Evolutionary conservation across 64 coral and sea anemone species (phyloP).

Genomic region (Astreopora myriophthalma): DNA sequence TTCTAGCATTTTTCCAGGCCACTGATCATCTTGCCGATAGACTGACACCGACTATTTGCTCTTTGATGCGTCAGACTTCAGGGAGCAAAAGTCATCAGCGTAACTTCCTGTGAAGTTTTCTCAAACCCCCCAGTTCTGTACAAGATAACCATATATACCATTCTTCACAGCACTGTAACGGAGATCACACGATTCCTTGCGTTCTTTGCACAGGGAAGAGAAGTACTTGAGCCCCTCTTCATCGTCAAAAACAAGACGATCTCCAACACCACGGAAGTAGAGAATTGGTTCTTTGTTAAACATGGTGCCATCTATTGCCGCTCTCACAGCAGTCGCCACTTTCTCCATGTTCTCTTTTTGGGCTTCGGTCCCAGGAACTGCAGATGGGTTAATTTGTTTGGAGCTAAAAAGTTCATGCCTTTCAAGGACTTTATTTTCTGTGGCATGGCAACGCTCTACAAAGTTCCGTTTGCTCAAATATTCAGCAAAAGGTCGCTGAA

Average conservation of each 20-base stretch:
- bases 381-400: slow-evolving; percentile 27
- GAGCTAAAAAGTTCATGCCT: slow-evolving; percentile 44
- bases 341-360: slow-evolving; percentile 70
- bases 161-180: slow-evolving; percentile 47
- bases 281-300: slow-evolving; percentile 45
- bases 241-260: slow-evolving; percentile 58
- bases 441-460: slow-evolving; percentile 60
- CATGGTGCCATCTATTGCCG: slow-evolving; percentile 4
- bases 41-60: slow-evolving; percentile 62
- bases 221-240: slow-evolving; percentile 70
- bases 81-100: slow-evolving; percentile 42
- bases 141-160: slow-evolving; percentile 13
- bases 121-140: slow-evolving; percentile 48
- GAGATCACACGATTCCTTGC: slow-evolving; percentile 51
- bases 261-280: slow-evolving; percentile 47
- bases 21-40: slow-evolving; percentile 41
- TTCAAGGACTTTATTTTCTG: slow-evolving; percentile 33
- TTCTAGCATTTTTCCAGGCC: background rate
- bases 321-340: slow-evolving; percentile 65
- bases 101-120: slow-evolving; percentile 50
- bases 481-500: slow-evolving; percentile 65
- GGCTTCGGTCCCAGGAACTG: slow-evolving; percentile 24
- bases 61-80: slow-evolving; percentile 48
- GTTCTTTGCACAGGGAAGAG: slow-evolving; percentile 46
- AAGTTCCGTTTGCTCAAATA: slow-evolving; percentile 72